Base-by-base conservation (phyloP, 2,113 vertebrate genomes). In the Verasper variegatus region DNA sequence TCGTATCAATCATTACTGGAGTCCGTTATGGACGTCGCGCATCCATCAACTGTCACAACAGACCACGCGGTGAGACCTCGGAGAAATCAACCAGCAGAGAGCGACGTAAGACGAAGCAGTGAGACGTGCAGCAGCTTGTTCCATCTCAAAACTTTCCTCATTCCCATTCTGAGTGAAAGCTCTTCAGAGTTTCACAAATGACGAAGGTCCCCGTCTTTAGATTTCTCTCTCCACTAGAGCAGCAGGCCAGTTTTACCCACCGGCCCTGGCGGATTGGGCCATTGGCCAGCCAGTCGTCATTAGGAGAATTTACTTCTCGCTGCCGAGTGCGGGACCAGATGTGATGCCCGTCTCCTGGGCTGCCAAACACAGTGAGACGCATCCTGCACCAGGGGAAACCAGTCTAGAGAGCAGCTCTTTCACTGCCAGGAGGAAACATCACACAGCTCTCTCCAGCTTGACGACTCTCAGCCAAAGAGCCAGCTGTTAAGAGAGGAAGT, bases 401-500 rank as follows among this genome's bases (percentile, higher is more conserved):
- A 23, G 81, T 80, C 81, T 76, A 20, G 69, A 79, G 83, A 82
- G 84, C 57, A 57, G 78, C 81, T 90, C 54, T 4, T 55, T 85
- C 79, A 60, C 76, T 81, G 83, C 85, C 79, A 84, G 79, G 71
- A 89, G 86, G 80, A 87, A 77, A 78, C 76, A 68, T 69, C 64
- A 77, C 70, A 68, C 71, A 40, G 76, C 73, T 84, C 78, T 81
- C 69, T 78, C 68, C 84, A 85, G 84, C 75, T 74, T 57, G 57
- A 78, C 76, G 52, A 70, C 83, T 80, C 78, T 84, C n/a, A 86
- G 83, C 87, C 79, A 84, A 78, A 88, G 78, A 84, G 74, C 68
- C 88, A 88, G 90, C 88, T 91, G 86, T 82, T 88, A 55, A 47
- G 63, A 82, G 73, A 71, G 60, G 51, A 80, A 78, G 78, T 71